Conservation (phyloP, 2,888 invertebrate genomes). For the Torymus tubicola region DNA sequence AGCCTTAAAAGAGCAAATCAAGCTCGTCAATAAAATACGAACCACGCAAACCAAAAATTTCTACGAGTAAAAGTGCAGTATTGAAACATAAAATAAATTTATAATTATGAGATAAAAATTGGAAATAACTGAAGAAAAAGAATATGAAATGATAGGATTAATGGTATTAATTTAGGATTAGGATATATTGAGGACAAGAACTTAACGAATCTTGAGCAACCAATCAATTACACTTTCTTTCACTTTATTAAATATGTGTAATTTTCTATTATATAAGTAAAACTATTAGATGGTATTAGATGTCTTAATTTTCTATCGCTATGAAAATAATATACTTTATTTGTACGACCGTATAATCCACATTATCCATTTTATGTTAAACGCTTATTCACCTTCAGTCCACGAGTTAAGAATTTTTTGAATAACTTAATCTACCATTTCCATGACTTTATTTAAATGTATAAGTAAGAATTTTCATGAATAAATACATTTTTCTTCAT, state of each 20-base stretch:
- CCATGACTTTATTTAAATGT: too few species aligned
- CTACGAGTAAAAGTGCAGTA: background rate
- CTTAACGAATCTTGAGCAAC: conserved; percentile 6
- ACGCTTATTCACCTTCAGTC: too few species aligned
- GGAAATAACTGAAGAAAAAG: background rate
- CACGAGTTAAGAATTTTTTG: too few species aligned
- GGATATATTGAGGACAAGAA: background rate
- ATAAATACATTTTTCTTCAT: too few species aligned
- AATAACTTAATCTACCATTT: too few species aligned
- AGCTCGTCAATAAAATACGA: conserved; percentile 10
- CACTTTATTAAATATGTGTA: background rate
- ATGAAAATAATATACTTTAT: too few species aligned
- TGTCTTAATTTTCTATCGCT: too few species aligned
- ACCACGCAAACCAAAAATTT: conserved; percentile 21
- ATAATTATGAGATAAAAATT: conserved; percentile 4
- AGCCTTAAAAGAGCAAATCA: conserved; percentile 29
- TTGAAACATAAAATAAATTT: conserved; percentile 1
- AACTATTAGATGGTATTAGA: too few species aligned
- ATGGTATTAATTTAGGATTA: background rate
- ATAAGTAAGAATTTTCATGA: too few species aligned
- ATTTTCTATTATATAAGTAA: background rate
- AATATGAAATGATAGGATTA: background rate
- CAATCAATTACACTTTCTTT: conserved; percentile 17
- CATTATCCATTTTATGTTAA: too few species aligned
- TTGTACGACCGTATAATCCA: too few species aligned